Evolutionary conservation across 2,113 vertebrate species (phyloP), one percentile per base, ranked within the genome.

Genomic region (Micronycteris hirsuta): DNA sequence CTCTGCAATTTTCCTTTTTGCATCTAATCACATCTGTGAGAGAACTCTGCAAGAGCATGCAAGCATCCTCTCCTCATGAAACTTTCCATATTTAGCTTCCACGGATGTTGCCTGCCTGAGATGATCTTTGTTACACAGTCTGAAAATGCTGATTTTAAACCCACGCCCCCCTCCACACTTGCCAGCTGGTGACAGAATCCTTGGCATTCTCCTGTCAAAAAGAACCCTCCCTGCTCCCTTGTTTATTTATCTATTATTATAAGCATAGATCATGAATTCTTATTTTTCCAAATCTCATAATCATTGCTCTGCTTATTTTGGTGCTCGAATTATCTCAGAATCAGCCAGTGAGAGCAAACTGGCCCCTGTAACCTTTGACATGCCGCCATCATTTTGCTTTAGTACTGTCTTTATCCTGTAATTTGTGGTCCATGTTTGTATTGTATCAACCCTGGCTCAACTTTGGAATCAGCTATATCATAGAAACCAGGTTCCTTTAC

Each of bases 41-140:
- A 20, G 16, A 45, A 31, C n/a, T 7, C 8, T 5, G 4, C 4
- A 9, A 14, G n/a, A 61, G 14, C 17, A 0, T 3, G 15, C 0
- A 15, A 33, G 12, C 0, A 5, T 22, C 38, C 22, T 47, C 28
- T 80, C 41, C 17, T 41, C 7, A 8, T 26, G 26, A 12, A 26
- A 58, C 17, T n/a, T 36, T 20, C 22, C 16, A 24, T 15, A 5
- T 13, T 49, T 33, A 45, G 19, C 36, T 58, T 31, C 31, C 9
- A 12, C 5, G 10, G 15, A 28, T n/a, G 68, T 3, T 17, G 20
- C 43, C 19, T 1, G 4, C 63, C 70, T 49, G 15, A 47, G 16
- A 3, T 9, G 4, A 28, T 15, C 52, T 65, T 54, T 31, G 16
- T 84, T 26, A n/a, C 1, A 15, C 22, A 38, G 15, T 52, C 26